Base-by-base conservation (phyloP, 1,140 invertebrate species). In the Coboldia fuscipes region DNA sequence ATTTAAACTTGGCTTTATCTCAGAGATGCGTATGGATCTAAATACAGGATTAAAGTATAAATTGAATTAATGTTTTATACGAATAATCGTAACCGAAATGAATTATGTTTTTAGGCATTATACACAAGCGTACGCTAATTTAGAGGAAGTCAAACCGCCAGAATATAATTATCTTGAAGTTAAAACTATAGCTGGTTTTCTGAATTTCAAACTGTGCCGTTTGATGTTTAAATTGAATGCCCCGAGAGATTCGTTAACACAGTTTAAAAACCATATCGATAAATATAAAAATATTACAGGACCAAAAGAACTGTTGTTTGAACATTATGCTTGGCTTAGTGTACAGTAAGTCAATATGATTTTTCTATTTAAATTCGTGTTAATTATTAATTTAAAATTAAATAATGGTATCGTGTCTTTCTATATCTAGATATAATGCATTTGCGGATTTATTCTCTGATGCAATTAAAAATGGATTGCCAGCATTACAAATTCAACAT, bases 361-460 rank as follows among this genome's bases (percentile, higher is more conserved):
- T 28, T 28, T 28, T 28, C 13, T 28, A 4, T 5, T 13, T 4
- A 4, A 7, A 28, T 13, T 10, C 13, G 7, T 29, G 27, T 10
- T 13, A 8, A 10, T 10, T 8, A 8, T 10, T 29, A 17, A 8
- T 17, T 17, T 18, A 13, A 8, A 31, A 31, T 18, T 31, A n/a
- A n/a, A 8, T 17, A 17, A 8, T 17, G 5, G 9, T 31, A 5
- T 17, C 16, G 15, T 17, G 9, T 31, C 14, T 14, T 8, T 37
- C 45, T n/a, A n/a, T n/a, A n/a, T 51, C 12, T 41, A 62, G 61
- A 33, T 63, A 72, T 45, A 72, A 68, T 43, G 68, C 72, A 17
- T 97, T 97, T 69, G 92, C 82, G 20, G 85, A 93, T 50, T 62
- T 96, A 22, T 96, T 97, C 67, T 84, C 92, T 58, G 84, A 92